Percentiles rank a stretch among this genome's conserved stretches.
These are phyloP conservation scores for Heliornis fulica DNA, from an alignment of 2,113 vertebrate genomes.

Conservation along the genomic window DNA sequence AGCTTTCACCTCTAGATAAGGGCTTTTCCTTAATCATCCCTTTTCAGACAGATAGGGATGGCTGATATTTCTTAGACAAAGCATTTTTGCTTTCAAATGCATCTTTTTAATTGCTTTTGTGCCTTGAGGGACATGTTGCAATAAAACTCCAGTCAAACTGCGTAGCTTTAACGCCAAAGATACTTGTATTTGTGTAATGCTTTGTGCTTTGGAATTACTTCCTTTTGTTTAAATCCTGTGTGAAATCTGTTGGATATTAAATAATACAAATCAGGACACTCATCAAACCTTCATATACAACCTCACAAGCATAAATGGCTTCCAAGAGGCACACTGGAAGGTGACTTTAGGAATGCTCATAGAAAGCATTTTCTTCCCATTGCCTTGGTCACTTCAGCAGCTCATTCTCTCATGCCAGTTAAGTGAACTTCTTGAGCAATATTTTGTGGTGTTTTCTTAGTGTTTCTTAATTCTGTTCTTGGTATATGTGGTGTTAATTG, in stretches of 20 bases:
- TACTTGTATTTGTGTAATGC: neutral
- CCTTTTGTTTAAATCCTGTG: neutral
- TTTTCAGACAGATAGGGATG: neutral
- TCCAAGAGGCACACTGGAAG: neutral
- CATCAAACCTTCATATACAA: neutral
- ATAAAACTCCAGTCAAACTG: neutral
- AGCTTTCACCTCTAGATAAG: neutral
- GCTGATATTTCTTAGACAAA: neutral
- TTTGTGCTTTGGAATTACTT: neutral
- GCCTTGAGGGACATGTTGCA: neutral
- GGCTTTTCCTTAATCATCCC: neutral
- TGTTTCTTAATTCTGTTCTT: slow-evolving; percentile 8
- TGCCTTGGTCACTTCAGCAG: neutral
- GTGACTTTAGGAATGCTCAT: neutral
- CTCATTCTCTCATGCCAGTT: neutral
- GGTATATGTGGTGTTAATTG: neutral
- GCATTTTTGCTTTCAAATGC: neutral
- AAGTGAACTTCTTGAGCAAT: neutral
- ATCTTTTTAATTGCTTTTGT: neutral
- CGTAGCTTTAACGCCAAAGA: neutral
- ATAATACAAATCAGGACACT: neutral
- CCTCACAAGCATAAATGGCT: neutral
- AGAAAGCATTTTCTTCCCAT: neutral
- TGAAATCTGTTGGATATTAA: neutral
- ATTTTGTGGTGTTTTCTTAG: neutral